phyloP scores from a whole-genome alignment of 2,888 invertebrate species.

The Tolmerus cingulatus region DNA sequence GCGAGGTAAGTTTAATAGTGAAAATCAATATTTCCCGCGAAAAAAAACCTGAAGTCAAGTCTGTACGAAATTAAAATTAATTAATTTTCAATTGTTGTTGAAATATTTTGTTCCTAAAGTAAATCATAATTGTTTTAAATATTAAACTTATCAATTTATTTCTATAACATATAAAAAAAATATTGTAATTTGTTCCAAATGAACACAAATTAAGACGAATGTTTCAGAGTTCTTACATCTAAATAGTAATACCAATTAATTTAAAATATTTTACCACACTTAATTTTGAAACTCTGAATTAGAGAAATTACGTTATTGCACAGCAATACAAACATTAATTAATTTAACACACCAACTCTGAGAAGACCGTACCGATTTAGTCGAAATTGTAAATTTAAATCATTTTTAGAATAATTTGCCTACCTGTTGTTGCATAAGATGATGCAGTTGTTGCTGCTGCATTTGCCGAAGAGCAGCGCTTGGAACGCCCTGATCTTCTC shows the following conservation, averaged over 20 bases:
- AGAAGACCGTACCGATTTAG: neutral
- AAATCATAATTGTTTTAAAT: too few relatives aligned
- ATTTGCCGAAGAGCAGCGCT: slow-evolving; percentile 62
- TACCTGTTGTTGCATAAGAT: slow-evolving; percentile 70
- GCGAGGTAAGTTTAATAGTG: too few relatives aligned
- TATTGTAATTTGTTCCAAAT: neutral
- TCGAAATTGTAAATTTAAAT: neutral
- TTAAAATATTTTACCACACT: neutral
- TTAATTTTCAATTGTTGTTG: too few relatives aligned
- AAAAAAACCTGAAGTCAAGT: too few relatives aligned
- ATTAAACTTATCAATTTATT: too few relatives aligned
- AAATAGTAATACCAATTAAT: neutral
- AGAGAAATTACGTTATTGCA: neutral
- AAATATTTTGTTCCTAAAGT: too few relatives aligned
- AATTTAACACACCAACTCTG: neutral
- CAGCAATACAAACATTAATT: neutral
- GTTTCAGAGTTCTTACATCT: neutral
- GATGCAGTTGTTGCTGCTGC: slow-evolving; percentile 70
- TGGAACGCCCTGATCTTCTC: slow-evolving; percentile 66
- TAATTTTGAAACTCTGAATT: neutral
- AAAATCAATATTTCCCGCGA: too few relatives aligned
- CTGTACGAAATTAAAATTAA: too few relatives aligned
- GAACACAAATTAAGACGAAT: neutral
- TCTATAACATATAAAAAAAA: too few relatives aligned
- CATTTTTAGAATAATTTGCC: slow-evolving; percentile 2